These are phyloP conservation scores for Pedicia rivosa DNA, from an alignment of 2,888 invertebrate species.

Conservation along the genomic window DNA sequence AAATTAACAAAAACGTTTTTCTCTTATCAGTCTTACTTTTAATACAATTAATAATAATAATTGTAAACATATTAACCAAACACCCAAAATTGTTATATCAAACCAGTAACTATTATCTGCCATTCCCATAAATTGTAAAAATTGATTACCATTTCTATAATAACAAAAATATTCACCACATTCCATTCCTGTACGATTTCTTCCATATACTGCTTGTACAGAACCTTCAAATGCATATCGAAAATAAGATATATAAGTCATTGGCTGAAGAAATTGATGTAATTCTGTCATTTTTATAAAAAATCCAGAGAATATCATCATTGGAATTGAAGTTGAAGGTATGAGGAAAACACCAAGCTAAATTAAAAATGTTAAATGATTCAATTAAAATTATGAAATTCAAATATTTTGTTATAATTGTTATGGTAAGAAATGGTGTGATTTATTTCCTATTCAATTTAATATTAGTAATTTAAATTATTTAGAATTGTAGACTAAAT, in stretches of 20 bases:
- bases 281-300: conserved; percentile 63
- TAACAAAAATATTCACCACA: conserved; percentile 42
- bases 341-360: conserved; percentile 65
- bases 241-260: conserved; percentile 57
- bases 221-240: conserved; percentile 64
- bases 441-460: too few relatives aligned
- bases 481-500: too few relatives aligned
- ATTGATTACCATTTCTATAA: conserved; percentile 34
- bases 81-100: conserved; percentile 36
- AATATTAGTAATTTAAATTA: too few relatives aligned
- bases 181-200: conserved; percentile 38
- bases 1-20: too few relatives aligned
- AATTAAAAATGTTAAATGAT: conserved; percentile 37
- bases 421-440: too few relatives aligned
- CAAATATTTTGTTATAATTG: too few relatives aligned
- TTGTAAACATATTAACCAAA: conserved; percentile 34
- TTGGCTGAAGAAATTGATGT: conserved; percentile 46
- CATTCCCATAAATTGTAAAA: conserved; percentile 46
- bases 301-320: conserved; percentile 71
- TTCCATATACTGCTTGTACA: conserved; percentile 54
- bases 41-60: conserved; percentile 19
- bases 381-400: too few relatives aligned
- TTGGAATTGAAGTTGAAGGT: conserved; percentile 60
- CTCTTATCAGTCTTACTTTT: conserved; percentile 17
- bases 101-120: conserved; percentile 28